phyloP scores from a whole-genome alignment of 2,888 invertebrate genomes.

The Andrena bicolor region DNA sequence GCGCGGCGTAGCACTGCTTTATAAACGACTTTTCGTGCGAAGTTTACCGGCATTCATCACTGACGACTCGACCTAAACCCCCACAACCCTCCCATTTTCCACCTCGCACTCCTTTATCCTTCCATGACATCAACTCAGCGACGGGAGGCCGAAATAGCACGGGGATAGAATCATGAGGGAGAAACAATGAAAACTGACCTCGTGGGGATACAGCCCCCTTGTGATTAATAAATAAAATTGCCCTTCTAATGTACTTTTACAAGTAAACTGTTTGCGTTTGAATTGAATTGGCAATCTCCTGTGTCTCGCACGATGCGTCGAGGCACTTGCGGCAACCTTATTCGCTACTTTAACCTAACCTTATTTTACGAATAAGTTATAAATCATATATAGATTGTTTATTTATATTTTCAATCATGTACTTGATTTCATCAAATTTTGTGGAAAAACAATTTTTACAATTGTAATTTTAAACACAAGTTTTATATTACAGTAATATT shows the following conservation, averaged over 20 bases:
- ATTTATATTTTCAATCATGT: too few species aligned
- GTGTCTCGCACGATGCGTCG: background rate
- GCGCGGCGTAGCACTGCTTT: conserved; percentile 80
- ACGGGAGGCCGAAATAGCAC: conserved; percentile 61
- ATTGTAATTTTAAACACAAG: too few species aligned
- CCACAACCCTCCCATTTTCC: conserved; percentile 42
- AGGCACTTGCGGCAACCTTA: background rate
- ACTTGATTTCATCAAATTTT: too few species aligned
- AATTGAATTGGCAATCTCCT: background rate
- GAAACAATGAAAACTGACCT: conserved; percentile 65
- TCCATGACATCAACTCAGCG: conserved; percentile 65
- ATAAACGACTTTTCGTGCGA: conserved; percentile 83
- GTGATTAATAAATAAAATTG: conserved; percentile 54
- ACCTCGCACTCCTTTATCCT: conserved; percentile 58
- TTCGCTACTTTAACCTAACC: background rate
- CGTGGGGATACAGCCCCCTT: background rate
- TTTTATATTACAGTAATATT: too few species aligned
- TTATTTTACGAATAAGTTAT: background rate
- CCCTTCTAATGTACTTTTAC: background rate
- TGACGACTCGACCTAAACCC: conserved; percentile 75
- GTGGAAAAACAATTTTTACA: too few species aligned
- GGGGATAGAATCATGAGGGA: conserved; percentile 45
- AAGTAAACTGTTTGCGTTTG: background rate
- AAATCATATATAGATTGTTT: too few species aligned
- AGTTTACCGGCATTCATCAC: conserved; percentile 84